Base-by-base conservation (phyloP, 2,113 vertebrate species). In the Myiagra hebetior region DNA sequence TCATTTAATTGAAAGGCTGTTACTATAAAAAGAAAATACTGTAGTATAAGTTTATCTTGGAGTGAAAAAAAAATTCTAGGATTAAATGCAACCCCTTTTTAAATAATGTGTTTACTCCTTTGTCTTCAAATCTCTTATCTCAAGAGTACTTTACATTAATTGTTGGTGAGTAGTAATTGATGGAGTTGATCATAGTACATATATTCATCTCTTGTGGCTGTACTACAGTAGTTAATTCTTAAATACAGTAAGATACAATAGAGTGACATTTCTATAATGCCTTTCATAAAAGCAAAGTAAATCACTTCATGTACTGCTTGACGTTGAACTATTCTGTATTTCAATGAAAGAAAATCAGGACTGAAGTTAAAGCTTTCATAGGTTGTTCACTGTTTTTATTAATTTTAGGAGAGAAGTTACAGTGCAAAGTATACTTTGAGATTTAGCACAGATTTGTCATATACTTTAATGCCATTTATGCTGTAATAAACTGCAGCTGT, bases 1-100 rank as follows among this genome's bases (percentile, higher is more conserved):
- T 97, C 89, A 98, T 96, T 98, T 97, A 97, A 98, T 97, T 97
- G 97, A 98, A 98, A 98, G 85, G 49, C 79, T 97, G 77, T 95
- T 97, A 95, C 95, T 96, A 98, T 96, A 94, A 92, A 94, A 96
- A 94, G 94, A 98, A 98, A 98, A 97, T 97, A 97, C 94, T 97
- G 70, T 95, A 95, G 42, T 95, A 76, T 94, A 92, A 97, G 62
- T 23, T 85, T 94, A 89, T 94, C 93, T 93, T 76, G 86, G 81
- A 95, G 94, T 62, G 70, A 56, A 62, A 92, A 96, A 96, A 94
- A 75, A 93, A 13, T 27, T 63, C 49, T 70, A 72, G 62, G 89
- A 96, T 94, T 96, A 97, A 97, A 96, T 80, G 55, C 74, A 95
- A 67, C 31, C 35, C 23, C 56, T 91, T 89, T 97, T 94, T 47